phyloP scores from a whole-genome alignment of 2,113 vertebrate genomes.

The Galbula dea region DNA sequence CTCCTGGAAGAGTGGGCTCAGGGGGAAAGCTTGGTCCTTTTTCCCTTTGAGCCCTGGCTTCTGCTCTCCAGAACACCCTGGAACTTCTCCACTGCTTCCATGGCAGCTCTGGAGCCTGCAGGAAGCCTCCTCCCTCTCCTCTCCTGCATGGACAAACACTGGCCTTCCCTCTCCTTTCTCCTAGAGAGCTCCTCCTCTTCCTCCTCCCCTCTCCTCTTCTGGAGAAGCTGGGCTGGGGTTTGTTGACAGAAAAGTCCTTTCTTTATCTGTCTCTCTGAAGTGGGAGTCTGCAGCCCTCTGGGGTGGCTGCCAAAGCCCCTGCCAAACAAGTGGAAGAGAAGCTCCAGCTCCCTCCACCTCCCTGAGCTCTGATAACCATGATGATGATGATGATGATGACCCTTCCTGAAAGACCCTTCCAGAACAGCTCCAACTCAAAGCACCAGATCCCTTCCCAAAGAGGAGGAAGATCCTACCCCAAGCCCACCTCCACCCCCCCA shows the following conservation, averaged over 20 bases:
- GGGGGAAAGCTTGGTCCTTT: background rate
- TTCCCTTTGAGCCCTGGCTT: background rate
- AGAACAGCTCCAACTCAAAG: background rate
- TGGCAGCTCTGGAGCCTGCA: background rate
- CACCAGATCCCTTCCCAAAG: background rate
- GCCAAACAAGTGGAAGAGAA: slow-evolving; percentile 57
- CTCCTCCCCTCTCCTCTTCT: background rate
- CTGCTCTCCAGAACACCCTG: background rate
- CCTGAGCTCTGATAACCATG: background rate
- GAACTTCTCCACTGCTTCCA: background rate
- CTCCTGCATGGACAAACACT: accelerated
- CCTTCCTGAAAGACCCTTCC: background rate
- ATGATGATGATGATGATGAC: no score
- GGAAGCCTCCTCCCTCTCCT: background rate
- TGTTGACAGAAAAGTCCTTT: slow-evolving; percentile 54
- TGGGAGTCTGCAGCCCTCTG: slow-evolving; percentile 28
- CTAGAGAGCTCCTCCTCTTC: background rate
- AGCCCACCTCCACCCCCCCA: background rate
- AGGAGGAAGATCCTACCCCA: no score
- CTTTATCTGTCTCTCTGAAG: slow-evolving; percentile 59
- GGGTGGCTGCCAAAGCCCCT: slow-evolving; percentile 20
- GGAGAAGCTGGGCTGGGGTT: slow-evolving; percentile 19
- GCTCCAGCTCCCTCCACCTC: background rate
- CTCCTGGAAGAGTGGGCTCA: background rate
- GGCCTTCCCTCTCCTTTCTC: background rate